Evolutionary conservation across 2,113 vertebrate genomes (phyloP).

Genomic region (Butorides virescens): DNA sequence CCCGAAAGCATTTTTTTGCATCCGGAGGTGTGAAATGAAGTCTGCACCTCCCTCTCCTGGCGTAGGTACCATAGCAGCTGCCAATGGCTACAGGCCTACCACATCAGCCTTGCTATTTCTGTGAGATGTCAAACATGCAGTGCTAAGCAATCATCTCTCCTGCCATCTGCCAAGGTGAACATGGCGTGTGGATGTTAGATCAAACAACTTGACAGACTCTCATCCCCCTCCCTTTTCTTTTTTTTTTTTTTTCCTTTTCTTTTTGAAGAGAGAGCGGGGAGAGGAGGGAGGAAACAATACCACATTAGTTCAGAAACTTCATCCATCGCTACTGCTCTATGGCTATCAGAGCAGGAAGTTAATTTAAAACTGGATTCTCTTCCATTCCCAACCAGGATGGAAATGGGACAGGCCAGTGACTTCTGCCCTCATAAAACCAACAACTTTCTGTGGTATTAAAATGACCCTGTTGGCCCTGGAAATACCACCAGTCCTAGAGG

Average conservation of each 20-base stretch:
- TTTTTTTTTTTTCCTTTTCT: too few relatives aligned
- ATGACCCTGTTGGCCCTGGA: neutral
- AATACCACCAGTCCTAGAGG: neutral
- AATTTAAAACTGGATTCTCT: neutral
- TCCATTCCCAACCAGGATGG: neutral
- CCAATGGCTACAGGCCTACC: constrained; percentile 28
- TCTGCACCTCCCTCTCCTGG: neutral
- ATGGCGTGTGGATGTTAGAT: constrained; percentile 3
- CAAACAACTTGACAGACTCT: neutral
- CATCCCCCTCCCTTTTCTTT: neutral
- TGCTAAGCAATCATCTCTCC: constrained; percentile 29
- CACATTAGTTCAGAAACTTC: neutral
- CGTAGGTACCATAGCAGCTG: constrained; percentile 31
- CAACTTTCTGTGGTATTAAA: neutral
- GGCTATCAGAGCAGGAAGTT: neutral
- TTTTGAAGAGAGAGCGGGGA: neutral
- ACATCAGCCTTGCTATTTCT: constrained; percentile 10
- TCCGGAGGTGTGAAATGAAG: constrained; percentile 16
- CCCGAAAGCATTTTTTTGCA: constrained; percentile 12
- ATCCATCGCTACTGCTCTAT: neutral
- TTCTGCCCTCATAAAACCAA: neutral
- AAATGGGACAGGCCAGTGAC: neutral
- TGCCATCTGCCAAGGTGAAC: constrained; percentile 65
- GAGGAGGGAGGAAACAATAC: neutral
- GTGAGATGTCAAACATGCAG: constrained; percentile 66